A percentile compares a stretch with the other conserved stretches of the same genome.
Conservation (phyloP, 1,140 invertebrate genomes). For the Bombus impatiens region DNA sequence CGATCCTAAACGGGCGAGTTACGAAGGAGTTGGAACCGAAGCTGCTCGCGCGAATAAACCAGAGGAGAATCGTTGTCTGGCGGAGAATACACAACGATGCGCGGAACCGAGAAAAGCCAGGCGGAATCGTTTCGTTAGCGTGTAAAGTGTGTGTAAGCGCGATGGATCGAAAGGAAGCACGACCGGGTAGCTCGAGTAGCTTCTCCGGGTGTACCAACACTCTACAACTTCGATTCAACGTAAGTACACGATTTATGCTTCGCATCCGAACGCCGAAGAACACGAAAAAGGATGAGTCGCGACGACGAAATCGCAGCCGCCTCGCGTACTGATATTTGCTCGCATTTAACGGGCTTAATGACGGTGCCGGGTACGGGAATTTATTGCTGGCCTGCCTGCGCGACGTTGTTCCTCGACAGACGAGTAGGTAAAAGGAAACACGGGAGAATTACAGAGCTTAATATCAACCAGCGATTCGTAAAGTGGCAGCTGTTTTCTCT, state of each 20-base stretch:
- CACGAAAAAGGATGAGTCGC: not conserved
- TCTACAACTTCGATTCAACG: slow-evolving; percentile 72
- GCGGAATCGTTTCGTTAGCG: slow-evolving; percentile 7
- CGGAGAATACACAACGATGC: not conserved
- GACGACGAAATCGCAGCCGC: not conserved
- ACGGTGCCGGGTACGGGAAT: slow-evolving; percentile 4
- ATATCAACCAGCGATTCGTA: slow-evolving; percentile 29
- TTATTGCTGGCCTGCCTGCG: slow-evolving; percentile 1
- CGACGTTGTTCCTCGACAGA: not conserved
- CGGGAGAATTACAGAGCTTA: slow-evolving; percentile 4
- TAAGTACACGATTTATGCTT: slow-evolving; percentile 60
- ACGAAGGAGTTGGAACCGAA: slow-evolving; percentile 7
- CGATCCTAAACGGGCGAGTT: not conserved
- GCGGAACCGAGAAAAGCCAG: not conserved
- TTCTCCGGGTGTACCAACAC: slow-evolving; percentile 64
- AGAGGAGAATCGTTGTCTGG: not conserved
- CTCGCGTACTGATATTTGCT: slow-evolving; percentile 34
- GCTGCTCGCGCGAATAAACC: not conserved
- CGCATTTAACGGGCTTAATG: slow-evolving; percentile 24
- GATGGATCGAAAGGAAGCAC: slow-evolving; percentile 61
- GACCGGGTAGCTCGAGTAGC: slow-evolving; percentile 51
- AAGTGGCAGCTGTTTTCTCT: slow-evolving; percentile 4
- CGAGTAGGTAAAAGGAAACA: slow-evolving; percentile 17
- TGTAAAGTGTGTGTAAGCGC: not conserved
- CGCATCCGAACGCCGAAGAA: not conserved